Percentiles rank a stretch among this genome's conserved stretches.
phyloP scores from a whole-genome alignment of 2,888 invertebrate genomes.

The Nomada fucata region DNA sequence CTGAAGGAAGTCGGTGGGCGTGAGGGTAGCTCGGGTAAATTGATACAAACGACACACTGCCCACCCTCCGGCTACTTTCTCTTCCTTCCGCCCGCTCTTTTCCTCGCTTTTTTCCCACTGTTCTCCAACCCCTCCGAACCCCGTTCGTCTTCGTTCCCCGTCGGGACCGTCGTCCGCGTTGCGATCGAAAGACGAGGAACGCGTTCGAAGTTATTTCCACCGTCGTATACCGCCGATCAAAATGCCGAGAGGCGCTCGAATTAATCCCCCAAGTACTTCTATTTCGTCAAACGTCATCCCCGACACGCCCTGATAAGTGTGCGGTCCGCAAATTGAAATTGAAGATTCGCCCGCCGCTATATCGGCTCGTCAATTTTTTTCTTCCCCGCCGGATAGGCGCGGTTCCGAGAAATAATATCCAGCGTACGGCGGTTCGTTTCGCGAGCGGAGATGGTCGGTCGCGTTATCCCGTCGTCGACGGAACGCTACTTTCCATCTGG shows the following conservation, averaged over 20 bases:
- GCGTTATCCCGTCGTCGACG: background rate
- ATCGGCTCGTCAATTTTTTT: conserved; percentile 36
- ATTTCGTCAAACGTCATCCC: conserved; percentile 70
- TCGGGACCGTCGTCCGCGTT: background rate
- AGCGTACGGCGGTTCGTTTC: background rate
- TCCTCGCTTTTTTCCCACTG: conserved; percentile 11
- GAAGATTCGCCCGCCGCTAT: conserved; percentile 58
- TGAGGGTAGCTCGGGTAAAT: conserved; percentile 73
- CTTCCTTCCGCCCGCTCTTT: conserved; percentile 26
- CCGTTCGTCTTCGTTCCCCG: background rate
- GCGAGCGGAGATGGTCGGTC: background rate
- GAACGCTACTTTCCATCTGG: background rate
- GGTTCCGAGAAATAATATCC: conserved; percentile 18
- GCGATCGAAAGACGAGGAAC: conserved; percentile 63
- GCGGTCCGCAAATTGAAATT: conserved; percentile 69
- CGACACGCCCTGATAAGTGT: conserved; percentile 69
- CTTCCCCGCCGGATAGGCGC: background rate
- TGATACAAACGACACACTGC: conserved; percentile 79
- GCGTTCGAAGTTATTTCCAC: conserved; percentile 73
- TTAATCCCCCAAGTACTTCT: conserved; percentile 71
- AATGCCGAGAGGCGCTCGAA: conserved; percentile 65
- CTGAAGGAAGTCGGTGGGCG: conserved; percentile 71
- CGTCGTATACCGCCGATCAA: conserved; percentile 70
- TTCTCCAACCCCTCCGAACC: background rate
- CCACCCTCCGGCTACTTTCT: conserved; percentile 58